Base-by-base conservation (phyloP, 1,140 invertebrate genomes). In the Drosophila ficusphila region DNA sequence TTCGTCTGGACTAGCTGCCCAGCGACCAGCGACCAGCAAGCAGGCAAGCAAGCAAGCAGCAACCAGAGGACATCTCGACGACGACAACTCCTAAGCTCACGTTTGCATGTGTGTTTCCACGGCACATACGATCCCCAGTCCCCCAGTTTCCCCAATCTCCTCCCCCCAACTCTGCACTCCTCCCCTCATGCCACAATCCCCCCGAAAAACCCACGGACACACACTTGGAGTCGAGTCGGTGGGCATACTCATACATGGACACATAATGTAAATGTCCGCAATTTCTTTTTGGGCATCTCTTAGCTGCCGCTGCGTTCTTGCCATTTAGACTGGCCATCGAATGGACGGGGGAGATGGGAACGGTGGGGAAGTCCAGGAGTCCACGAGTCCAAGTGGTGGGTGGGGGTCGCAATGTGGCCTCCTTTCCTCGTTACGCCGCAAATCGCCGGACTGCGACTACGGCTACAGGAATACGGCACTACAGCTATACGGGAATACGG, bases 221-320 rank as follows among this genome's bases (percentile, higher is more conserved):
- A 70, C 60, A 64, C 60, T 70, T 56, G 12, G 54, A 58, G 44
- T 49, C 33, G 47, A n/a, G 47, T 58, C 42, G 54, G 64, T 56
- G 58, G 58, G 58, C 64, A 68, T 52, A 73, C 70, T 70, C 79
- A 86, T 70, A 86, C 83, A 83, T 68, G 78, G 69, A 88, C 83
- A 88, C 82, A 88, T 88, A 88, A 88, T 88, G 82, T 88, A 90
- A 90, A 88, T 83, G 86, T 85, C 85, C 78, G 78, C 89, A 90
- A 90, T 90, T 90, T 86, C 89, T 90, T 88, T 90, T 90, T 89
- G 89, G 89, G 76, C 77, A 90, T 89, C 89, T 90, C 88, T 82
- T 83, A 89, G 82, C 78, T 78, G 73, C 53, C 57, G 62, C 57
- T 74, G 73, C 73, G 82, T 88, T 86, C 82, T 86, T 86, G 82